Conservation (phyloP, 2,888 invertebrate species). For the Philereme vetulata region DNA sequence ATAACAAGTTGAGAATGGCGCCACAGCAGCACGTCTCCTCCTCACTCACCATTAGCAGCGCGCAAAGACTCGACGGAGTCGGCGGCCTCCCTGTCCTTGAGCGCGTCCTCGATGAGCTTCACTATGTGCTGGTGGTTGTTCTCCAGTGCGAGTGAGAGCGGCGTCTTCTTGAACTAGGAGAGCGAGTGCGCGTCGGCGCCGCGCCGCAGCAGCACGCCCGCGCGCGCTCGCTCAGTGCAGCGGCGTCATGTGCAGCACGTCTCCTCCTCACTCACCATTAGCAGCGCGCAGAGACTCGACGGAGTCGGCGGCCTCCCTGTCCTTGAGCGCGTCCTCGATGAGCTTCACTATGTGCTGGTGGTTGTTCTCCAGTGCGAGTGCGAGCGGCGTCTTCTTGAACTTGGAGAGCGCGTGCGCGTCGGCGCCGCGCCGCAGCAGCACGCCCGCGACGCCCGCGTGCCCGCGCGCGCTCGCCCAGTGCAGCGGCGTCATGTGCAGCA, state of each 20-base stretch:
- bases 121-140: slow-evolving; percentile 39
- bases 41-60: slow-evolving; percentile 20
- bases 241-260: slow-evolving; percentile 88
- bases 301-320: slow-evolving; percentile 7
- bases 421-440: slow-evolving; percentile 90
- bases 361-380: slow-evolving; percentile 44
- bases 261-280: slow-evolving; percentile 38
- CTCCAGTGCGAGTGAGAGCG: slow-evolving; percentile 51
- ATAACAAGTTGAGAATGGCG: too few relatives aligned
- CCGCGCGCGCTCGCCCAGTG: slow-evolving; percentile 97
- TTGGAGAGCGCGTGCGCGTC: slow-evolving; percentile 81
- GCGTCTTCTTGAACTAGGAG: slow-evolving; percentile 67
- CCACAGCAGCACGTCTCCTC: too few relatives aligned
- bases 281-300: slow-evolving; percentile 13
- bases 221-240: slow-evolving; percentile 97
- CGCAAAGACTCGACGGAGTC: slow-evolving; percentile 2
- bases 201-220: slow-evolving; percentile 87
- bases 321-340: slow-evolving; percentile 14
- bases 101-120: slow-evolving; percentile 20
- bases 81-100: slow-evolving; percentile 7
- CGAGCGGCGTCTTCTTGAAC: slow-evolving; percentile 63
- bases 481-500: slow-evolving; percentile 89
- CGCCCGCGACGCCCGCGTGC: slow-evolving; percentile 84
- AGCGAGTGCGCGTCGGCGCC: slow-evolving; percentile 87
- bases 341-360: slow-evolving; percentile 40